These are phyloP conservation scores for Malurus cyaneus DNA, from an alignment of 2,113 vertebrate genomes.

Conservation along the genomic window DNA sequence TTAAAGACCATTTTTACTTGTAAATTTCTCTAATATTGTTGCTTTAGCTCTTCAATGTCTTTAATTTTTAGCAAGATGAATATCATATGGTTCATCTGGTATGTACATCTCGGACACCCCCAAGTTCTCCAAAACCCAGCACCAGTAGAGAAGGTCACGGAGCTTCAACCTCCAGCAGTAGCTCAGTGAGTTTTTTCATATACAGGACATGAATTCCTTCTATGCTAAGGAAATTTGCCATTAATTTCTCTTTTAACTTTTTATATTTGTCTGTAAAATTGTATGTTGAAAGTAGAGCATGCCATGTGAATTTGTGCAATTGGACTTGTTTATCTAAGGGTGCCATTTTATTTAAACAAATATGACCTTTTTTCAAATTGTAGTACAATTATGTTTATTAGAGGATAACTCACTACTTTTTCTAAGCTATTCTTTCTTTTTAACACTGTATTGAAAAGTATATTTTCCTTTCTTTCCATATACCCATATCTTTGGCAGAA, in stretches of 20 bases:
- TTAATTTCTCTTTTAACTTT: background rate
- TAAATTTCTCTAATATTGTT: background rate
- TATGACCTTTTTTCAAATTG: background rate
- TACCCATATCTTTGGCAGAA: background rate
- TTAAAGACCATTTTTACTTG: background rate
- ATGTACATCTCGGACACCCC: conserved; percentile 80
- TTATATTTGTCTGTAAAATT: background rate
- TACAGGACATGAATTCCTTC: background rate
- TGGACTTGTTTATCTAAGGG: background rate
- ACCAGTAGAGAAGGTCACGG: conserved; percentile 56
- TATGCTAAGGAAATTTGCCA: background rate
- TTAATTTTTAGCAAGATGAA: conserved; percentile 82
- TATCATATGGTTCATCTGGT: conserved; percentile 87
- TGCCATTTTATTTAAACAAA: background rate
- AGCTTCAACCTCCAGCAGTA: conserved; percentile 67
- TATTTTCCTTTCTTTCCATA: background rate
- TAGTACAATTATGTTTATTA: background rate
- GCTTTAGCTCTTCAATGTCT: conserved; percentile 50
- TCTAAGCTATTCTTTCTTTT: background rate
- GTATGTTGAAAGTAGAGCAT: background rate
- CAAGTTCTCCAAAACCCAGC: conserved; percentile 77
- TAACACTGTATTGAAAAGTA: background rate
- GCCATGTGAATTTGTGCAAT: background rate
- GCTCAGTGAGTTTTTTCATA: conserved; percentile 71
- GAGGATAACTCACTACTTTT: background rate